Evolutionary conservation across 2,888 invertebrate genomes (phyloP), one percentile per base, ranked within the genome.

Genomic region (Eupithecia tripunctaria): DNA sequence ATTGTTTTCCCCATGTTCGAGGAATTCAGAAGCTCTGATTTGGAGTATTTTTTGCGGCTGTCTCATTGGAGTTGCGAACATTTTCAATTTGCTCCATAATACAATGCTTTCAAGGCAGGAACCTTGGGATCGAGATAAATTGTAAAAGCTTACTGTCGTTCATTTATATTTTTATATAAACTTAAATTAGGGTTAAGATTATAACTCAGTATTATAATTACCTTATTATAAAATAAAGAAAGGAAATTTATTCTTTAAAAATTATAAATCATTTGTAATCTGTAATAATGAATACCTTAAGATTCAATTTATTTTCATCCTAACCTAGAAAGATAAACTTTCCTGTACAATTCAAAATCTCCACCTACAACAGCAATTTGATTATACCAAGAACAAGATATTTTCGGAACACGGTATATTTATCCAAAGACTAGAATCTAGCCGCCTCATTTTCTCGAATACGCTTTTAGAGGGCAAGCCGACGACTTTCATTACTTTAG

Each of bases 1-100:
- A 87, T 88, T 88, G 88, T 87, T 88, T 89, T 87, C 82, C 77
- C 75, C 78, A 76, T 82, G 79, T 80, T 82, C 81, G 79, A 81
- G 78, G 76, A 78, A 83, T 68, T 59, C 60, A 12, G 38, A 59
- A 59, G 59, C 68, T 56, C 82, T 86, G 86, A 85, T 84, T 84
- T 80, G 21, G 73, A 80, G 77, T 77, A 76, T 79, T 79, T 82
- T 82, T 81, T 79, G 65, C 47, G 64, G 43, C 51, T 70, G 72
- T 74, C 74, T 74, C 69, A 74, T 71, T 74, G 65, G 74, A 71
- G 71, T 71, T 74, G 66, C 60, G 51, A 74, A 75, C 72, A 75
- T 75, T 75, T 75, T 71, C 74, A 74, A 74, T 74, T 71, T 74
- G 60, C 62, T 71, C 68, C 71, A 74, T 71, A 74, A 70, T 73